Evolutionary conservation across 1,140 invertebrate species (phyloP), one percentile per base, ranked within the genome.

Genomic region (Tribolium castaneum): DNA sequence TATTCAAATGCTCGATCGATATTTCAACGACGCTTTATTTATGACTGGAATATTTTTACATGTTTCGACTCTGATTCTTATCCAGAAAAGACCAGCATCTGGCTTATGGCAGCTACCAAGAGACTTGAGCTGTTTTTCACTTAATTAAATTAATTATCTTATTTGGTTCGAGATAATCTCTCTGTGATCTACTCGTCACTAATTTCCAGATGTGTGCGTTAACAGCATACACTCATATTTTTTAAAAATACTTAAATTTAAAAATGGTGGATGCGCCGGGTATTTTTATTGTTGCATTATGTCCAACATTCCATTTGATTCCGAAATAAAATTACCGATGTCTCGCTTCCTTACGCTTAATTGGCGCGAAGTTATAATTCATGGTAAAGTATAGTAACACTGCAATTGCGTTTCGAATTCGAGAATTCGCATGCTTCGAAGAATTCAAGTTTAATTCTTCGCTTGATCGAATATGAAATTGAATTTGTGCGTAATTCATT

Each of bases 401-500:
- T 19, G 2, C 25, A 62, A 34, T 12, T 62, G 59, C 59, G 6
- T 66, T 13, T 66, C 25, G 13, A 66, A 66, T 66, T 1, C 6
- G 9, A n/a, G 25, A 62, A 62, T 12, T 34, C 56, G 7, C 52
- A 19, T 56, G 52, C 25, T 62, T 25, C 25, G 30, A 12, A 14
- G 30, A 66, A 35, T 66, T 66, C 30, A 25, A 30, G 56, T 66
- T 34, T 66, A 66, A 66, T 66, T 66, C 59, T 6, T n/a, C 59
- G 59, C 25, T 66, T 66, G 59, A 66, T 66, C 59, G 59, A 66
- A 66, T 66, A 66, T 66, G 59, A 66, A 66, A 66, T 66, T 66
- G 59, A 66, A 66, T 66, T 66, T 14, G 59, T 35, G 30, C 12
- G 30, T 66, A 66, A 66, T 66, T 66, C 34, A 66, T 66, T 66